Evolutionary conservation across 2,797 vertebrate genomes (phyloP).

Genomic region (Pristis pectinata): DNA sequence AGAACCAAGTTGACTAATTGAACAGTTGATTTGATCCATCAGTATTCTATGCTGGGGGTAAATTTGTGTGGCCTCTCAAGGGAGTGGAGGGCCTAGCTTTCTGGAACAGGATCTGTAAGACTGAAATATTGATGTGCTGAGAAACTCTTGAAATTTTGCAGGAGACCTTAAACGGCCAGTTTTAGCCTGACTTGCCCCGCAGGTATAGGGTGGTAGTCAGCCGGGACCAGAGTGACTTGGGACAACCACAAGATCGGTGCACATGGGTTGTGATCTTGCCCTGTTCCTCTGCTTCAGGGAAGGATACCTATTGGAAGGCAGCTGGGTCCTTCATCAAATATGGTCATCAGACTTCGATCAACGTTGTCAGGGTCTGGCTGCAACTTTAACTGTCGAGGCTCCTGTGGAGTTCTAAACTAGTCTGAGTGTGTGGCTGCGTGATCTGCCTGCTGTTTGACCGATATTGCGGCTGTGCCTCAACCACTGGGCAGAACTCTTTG

Average conservation of each 20-base stretch:
- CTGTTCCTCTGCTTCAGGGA: background rate
- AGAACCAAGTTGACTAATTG: conserved; percentile 15
- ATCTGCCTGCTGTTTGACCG: no score
- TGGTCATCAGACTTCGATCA: background rate
- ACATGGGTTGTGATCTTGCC: background rate
- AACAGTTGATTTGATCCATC: background rate
- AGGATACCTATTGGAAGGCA: background rate
- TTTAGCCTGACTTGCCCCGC: background rate
- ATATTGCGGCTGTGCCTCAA: no score
- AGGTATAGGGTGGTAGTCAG: no score
- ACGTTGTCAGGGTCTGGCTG: background rate
- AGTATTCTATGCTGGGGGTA: background rate
- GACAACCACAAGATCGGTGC: no score
- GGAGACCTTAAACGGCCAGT: background rate
- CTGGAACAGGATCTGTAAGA: background rate
- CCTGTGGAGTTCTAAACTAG: background rate
- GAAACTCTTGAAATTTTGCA: background rate
- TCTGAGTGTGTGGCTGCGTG: background rate
- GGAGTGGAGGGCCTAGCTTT: background rate
- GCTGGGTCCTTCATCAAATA: background rate
- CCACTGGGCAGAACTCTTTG: background rate
- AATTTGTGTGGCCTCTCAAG: background rate
- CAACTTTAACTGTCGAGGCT: background rate
- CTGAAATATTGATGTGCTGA: background rate
- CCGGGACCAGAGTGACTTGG: background rate